phyloP scores from a whole-genome alignment of 1,140 invertebrate species.

The Drosophila seguyi region DNA sequence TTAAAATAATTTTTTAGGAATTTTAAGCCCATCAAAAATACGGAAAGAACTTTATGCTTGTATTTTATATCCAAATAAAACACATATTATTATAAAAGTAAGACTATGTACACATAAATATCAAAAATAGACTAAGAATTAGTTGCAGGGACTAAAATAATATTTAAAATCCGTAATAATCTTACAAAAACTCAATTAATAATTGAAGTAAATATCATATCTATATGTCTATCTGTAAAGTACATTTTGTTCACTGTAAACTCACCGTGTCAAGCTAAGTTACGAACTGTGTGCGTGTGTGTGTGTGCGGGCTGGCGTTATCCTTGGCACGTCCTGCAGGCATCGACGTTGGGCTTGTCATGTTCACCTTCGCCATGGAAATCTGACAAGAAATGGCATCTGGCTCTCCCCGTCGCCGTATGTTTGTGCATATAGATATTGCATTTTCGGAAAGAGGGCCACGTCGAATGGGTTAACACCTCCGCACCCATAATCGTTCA shows the following conservation, averaged over 20 bases:
- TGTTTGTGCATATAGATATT: slow-evolving; percentile 56
- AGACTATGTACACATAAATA: too few species aligned
- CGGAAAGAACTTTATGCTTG: too few species aligned
- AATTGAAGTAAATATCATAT: too few species aligned
- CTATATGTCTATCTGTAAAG: too few species aligned
- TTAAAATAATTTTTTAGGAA: too few species aligned
- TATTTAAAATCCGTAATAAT: too few species aligned
- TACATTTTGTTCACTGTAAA: slow-evolving; percentile 1
- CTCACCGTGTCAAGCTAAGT: slow-evolving; percentile 5
- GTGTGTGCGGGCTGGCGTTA: slow-evolving; percentile 46
- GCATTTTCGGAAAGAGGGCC: slow-evolving; percentile 30
- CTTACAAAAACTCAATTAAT: too few species aligned
- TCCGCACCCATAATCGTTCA: slow-evolving; percentile 66
- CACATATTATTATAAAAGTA: too few species aligned
- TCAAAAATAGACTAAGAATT: too few species aligned
- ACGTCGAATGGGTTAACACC: slow-evolving; percentile 13
- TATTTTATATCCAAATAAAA: too few species aligned
- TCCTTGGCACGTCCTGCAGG: slow-evolving; percentile 76
- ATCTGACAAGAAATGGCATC: slow-evolving; percentile 77
- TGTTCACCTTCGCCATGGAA: slow-evolving; percentile 62
- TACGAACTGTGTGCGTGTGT: slow-evolving; percentile 4
- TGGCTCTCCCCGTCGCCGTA: slow-evolving; percentile 42
- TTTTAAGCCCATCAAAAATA: too few species aligned
- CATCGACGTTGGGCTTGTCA: slow-evolving; percentile 51
- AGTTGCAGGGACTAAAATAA: too few species aligned